These are phyloP conservation scores for Resseliella maxima DNA, from an alignment of 2,888 invertebrate genomes.

Conservation along the genomic window DNA sequence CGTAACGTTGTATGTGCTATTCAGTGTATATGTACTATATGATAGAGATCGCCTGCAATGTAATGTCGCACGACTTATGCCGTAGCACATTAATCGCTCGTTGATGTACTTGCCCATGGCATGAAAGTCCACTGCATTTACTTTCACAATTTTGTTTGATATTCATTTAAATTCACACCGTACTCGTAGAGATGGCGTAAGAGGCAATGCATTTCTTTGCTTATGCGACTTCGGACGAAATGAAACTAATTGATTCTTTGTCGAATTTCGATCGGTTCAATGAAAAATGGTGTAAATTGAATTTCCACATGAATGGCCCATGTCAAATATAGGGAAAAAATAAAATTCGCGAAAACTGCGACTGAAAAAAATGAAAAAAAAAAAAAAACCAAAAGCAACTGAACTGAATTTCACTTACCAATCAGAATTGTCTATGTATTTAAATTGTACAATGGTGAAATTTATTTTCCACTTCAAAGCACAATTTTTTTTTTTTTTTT, in stretches of 20 bases:
- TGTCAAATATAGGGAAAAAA: too few relatives aligned
- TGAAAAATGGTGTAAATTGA: neutral
- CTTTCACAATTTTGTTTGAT: too few relatives aligned
- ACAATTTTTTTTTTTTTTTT: too few relatives aligned
- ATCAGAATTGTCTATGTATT: neutral
- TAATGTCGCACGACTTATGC: too few relatives aligned
- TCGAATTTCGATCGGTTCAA: neutral
- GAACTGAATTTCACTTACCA: neutral
- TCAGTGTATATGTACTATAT: too few relatives aligned
- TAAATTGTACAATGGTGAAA: neutral
- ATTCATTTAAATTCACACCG: too few relatives aligned
- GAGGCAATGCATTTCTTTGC: neutral
- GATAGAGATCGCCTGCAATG: too few relatives aligned
- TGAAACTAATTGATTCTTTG: neutral
- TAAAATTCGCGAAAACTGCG: too few relatives aligned
- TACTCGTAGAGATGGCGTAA: neutral
- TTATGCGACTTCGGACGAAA: neutral
- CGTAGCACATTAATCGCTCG: too few relatives aligned
- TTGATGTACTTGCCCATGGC: too few relatives aligned
- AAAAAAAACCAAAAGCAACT: neutral
- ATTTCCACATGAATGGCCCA: neutral
- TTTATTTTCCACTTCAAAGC: slow-evolving; percentile 40
- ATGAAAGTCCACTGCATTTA: too few relatives aligned
- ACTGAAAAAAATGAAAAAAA: neutral
- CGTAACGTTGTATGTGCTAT: too few relatives aligned